phyloP scores from a whole-genome alignment of 2,888 invertebrate species.

The Andrena camellia region DNA sequence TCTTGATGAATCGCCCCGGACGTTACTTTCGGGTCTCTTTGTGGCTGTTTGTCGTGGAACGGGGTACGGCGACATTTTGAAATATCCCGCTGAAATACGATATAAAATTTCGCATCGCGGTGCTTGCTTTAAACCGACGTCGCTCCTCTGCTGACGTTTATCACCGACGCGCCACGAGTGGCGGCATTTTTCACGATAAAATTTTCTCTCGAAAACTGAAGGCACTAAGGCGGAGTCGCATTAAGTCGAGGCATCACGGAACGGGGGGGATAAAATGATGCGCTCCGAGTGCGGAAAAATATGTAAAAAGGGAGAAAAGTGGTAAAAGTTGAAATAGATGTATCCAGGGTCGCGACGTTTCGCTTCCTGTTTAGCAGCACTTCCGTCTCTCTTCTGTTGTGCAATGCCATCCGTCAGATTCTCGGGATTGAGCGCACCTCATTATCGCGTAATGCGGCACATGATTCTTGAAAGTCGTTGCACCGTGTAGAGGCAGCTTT shows the following conservation, averaged over 20 bases:
- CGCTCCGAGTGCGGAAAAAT: constrained; percentile 1
- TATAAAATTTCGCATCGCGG: neutral
- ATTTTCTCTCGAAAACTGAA: constrained; percentile 4
- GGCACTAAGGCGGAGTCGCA: neutral
- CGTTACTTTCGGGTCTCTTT: neutral
- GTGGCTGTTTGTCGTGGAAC: neutral
- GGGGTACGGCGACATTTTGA: neutral
- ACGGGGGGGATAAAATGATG: constrained; percentile 4
- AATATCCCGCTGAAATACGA: neutral
- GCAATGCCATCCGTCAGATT: neutral
- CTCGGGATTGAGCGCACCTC: constrained; percentile 18
- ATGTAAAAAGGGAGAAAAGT: neutral
- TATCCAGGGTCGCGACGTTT: constrained; percentile 1
- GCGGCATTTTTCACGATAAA: constrained; percentile 34
- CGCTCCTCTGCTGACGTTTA: constrained; percentile 20
- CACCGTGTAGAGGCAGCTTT: neutral
- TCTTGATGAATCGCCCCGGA: neutral
- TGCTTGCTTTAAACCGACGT: neutral
- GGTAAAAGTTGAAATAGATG: neutral
- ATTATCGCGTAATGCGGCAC: constrained; percentile 14
- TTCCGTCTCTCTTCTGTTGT: neutral
- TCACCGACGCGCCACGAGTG: neutral
- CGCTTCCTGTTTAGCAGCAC: constrained; percentile 1
- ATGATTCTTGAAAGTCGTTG: neutral
- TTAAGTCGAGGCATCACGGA: constrained; percentile 9